Conservation (phyloP, 2,797 vertebrate genomes). For the Spea hammondii region DNA sequence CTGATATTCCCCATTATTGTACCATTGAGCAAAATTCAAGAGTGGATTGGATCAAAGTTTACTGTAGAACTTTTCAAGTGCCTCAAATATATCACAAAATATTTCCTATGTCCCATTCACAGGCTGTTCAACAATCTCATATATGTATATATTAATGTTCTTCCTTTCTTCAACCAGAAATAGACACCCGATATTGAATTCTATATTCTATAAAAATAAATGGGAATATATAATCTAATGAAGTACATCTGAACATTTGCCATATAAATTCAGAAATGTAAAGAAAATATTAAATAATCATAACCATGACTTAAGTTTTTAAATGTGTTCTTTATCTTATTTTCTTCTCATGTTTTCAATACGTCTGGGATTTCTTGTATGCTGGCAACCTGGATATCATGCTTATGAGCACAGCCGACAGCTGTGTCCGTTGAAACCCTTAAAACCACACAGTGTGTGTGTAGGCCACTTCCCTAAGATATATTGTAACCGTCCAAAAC, state of each 20-base stretch:
- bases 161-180: too few relatives aligned
- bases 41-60: too few relatives aligned
- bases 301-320: slow-evolving; percentile 3
- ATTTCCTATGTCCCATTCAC: too few relatives aligned
- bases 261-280: slow-evolving; percentile 8
- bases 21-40: too few relatives aligned
- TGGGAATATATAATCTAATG: not conserved
- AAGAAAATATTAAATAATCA: slow-evolving; percentile 10
- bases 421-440: slow-evolving; percentile 60
- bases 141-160: too few relatives aligned
- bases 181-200: too few relatives aligned
- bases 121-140: too few relatives aligned
- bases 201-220: slow-evolving; percentile 8
- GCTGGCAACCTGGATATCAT: slow-evolving; percentile 13
- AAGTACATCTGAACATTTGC: not conserved
- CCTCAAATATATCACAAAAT: too few relatives aligned
- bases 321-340: slow-evolving; percentile 16
- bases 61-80: too few relatives aligned
- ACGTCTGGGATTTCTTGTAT: slow-evolving; percentile 28
- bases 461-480: slow-evolving; percentile 51
- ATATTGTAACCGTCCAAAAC: slow-evolving; percentile 40
- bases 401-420: slow-evolving; percentile 41
- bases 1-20: too few relatives aligned
- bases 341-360: slow-evolving; percentile 37
- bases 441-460: slow-evolving; percentile 55